phyloP scores from a whole-genome alignment of 2,797 vertebrate species.

The Hydrophis major region DNA sequence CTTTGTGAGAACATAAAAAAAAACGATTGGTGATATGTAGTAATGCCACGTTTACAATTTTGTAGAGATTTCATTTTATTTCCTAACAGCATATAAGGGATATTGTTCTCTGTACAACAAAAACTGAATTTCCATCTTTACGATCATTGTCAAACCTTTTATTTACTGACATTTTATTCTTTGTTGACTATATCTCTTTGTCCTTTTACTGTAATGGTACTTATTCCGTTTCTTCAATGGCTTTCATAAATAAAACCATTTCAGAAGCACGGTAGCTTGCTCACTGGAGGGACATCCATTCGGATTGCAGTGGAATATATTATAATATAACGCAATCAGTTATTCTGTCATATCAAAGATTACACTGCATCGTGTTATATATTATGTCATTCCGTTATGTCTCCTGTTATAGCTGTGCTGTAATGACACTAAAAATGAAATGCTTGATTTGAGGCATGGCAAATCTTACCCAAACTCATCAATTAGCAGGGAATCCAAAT shows the following conservation, averaged over 20 bases:
- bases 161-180: neutral
- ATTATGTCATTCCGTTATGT: neutral
- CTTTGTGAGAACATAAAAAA: neutral
- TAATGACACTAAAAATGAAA: neutral
- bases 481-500: neutral
- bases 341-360: neutral
- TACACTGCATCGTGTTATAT: neutral
- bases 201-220: neutral
- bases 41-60: neutral
- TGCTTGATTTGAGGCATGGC: neutral
- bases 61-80: neutral
- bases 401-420: neutral
- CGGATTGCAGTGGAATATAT: neutral
- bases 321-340: neutral
- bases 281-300: neutral
- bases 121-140: neutral
- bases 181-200: neutral
- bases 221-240: neutral
- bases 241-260: neutral
- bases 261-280: neutral
- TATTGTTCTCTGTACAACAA: rapidly evolving
- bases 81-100: neutral
- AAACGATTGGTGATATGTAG: neutral
- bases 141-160: neutral
- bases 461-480: neutral